phyloP scores from a whole-genome alignment of 2,888 invertebrate species.

The Plemyria rubiginata region DNA sequence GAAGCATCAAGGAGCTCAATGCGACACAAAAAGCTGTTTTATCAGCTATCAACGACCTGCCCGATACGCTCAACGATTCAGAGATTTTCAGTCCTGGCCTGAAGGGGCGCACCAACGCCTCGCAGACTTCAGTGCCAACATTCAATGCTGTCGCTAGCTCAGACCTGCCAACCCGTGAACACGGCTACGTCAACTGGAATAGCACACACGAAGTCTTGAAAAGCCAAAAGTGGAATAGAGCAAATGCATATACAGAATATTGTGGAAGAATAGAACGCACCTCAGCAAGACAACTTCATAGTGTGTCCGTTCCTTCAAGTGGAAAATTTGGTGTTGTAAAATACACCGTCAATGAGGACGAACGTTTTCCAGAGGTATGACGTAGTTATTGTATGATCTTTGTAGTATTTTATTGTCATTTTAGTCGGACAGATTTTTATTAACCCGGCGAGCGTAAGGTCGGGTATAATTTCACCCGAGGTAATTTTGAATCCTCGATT shows the following conservation, averaged over 20 bases:
- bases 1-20: not conserved
- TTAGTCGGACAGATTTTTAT: too few relatives aligned
- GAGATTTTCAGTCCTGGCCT: not conserved
- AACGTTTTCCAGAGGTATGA: too few relatives aligned
- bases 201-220: not conserved
- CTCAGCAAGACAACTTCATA: not conserved
- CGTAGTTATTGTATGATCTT: too few relatives aligned
- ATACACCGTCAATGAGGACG: not conserved
- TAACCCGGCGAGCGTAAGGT: too few relatives aligned
- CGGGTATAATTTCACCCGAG: too few relatives aligned
- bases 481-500: too few relatives aligned
- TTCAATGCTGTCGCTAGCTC: not conserved
- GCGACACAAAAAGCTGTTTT: too few relatives aligned
- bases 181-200: slow-evolving; percentile 11
- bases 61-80: not conserved
- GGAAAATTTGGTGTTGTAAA: too few relatives aligned
- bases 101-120: not conserved
- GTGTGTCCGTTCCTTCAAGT: too few relatives aligned
- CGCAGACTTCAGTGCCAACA: not conserved
- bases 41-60: not conserved
- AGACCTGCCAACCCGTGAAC: not conserved
- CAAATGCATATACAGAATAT: not conserved
- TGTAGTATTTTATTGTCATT: too few relatives aligned
- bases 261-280: not conserved
- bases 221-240: not conserved